phyloP scores from a whole-genome alignment of 92 coral and sea anemone species.

The Siderastrea radians region DNA sequence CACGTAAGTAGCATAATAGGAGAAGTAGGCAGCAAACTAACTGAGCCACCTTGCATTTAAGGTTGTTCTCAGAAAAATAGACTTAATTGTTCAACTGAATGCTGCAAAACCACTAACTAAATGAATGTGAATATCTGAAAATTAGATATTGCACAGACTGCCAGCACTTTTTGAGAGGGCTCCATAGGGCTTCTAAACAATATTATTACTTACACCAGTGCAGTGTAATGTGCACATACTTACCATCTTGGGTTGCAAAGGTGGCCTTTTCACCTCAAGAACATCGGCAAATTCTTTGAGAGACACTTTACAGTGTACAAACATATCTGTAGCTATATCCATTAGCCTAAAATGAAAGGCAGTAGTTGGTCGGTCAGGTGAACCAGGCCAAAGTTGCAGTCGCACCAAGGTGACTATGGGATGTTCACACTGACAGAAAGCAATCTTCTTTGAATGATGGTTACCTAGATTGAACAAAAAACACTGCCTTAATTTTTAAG shows the following conservation, averaged over 20 bases:
- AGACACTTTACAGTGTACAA: constrained; percentile 46
- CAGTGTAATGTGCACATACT: neutral
- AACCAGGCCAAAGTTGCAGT: constrained; percentile 60
- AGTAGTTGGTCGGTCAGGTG: constrained; percentile 29
- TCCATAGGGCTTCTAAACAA: too few relatives aligned
- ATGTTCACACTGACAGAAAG: constrained; percentile 52
- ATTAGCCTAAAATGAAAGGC: constrained; percentile 47
- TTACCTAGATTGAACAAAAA: constrained; percentile 13
- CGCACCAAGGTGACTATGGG: constrained; percentile 32
- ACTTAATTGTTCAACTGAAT: too few relatives aligned
- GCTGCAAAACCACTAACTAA: too few relatives aligned
- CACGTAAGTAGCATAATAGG: too few relatives aligned
- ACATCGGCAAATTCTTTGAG: constrained; percentile 38
- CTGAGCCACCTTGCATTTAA: too few relatives aligned
- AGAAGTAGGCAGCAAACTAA: too few relatives aligned
- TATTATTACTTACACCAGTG: too few relatives aligned
- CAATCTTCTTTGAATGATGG: constrained; percentile 34
- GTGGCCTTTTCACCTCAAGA: constrained; percentile 20
- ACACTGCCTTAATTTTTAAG: too few relatives aligned
- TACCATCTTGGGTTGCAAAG: constrained; percentile 38
- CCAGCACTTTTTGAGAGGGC: too few relatives aligned
- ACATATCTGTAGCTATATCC: constrained; percentile 22
- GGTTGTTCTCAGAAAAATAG: too few relatives aligned
- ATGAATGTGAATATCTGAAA: too few relatives aligned
- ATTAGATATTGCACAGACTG: too few relatives aligned